Percentiles rank a stretch among this genome's conserved stretches.
Conservation (phyloP, 2,888 invertebrate genomes). For the Stenoptilia bipunctidactyla region DNA sequence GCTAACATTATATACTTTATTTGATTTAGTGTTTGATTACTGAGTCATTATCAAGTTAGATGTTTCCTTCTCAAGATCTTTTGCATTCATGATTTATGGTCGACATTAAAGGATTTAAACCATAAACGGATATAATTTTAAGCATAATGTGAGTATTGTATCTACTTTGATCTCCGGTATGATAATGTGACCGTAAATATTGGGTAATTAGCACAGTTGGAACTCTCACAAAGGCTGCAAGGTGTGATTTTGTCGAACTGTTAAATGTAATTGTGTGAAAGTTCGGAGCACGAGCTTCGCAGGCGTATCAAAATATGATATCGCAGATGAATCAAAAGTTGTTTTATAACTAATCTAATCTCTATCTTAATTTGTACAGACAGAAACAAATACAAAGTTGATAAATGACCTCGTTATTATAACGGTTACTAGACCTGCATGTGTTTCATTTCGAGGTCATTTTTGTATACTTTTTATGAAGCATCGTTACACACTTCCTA, state of each 20-base stretch:
- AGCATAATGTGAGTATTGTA: neutral
- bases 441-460: slow-evolving; percentile 64
- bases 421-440: slow-evolving; percentile 61
- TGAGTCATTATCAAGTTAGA: slow-evolving; percentile 29
- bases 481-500: slow-evolving; percentile 44
- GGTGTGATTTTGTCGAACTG: slow-evolving; percentile 12
- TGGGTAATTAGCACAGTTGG: too few relatives aligned
- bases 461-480: slow-evolving; percentile 41
- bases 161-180: too few relatives aligned
- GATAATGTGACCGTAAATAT: too few relatives aligned
- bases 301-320: slow-evolving; percentile 7
- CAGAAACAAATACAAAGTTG: slow-evolving; percentile 59
- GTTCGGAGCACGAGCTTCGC: neutral
- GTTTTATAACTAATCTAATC: slow-evolving; percentile 25
- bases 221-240: neutral
- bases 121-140: neutral
- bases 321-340: slow-evolving; percentile 22
- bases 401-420: slow-evolving; percentile 67
- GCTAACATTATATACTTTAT: slow-evolving; percentile 23
- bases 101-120: neutral
- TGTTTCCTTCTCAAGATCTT: slow-evolving; percentile 27
- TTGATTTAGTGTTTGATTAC: slow-evolving; percentile 32
- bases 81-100: neutral
- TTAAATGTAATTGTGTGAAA: slow-evolving; percentile 2
- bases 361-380: slow-evolving; percentile 38